Base-by-base conservation (phyloP, 1,140 invertebrate genomes). In the Magallana ariakensis region DNA sequence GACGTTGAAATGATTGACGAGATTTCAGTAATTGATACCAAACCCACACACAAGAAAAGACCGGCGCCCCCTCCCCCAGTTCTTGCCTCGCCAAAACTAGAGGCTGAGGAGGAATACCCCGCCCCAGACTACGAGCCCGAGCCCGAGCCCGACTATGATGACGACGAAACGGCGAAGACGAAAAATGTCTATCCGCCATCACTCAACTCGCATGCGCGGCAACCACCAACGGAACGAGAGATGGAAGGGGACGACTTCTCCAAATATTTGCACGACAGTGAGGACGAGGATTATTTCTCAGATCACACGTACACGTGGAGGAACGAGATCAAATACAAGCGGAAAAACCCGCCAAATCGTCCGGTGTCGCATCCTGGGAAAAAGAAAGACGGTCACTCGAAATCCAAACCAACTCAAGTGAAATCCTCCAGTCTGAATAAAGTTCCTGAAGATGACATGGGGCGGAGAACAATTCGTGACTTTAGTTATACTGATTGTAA, bases 401-500 rank as follows among this genome's bases (percentile, higher is more conserved):
- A 19, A 15, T 60, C 62, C n/a, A 80, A 62, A 1, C 56, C 53
- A 56, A 55, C 54, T 22, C 70, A 85, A 84, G 46, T 89, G 13
- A 86, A 84, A 85, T 85, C 85, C 22, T 46, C 81, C 19, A 82
- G 85, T 1, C 86, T 80, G 66, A 13, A 16, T 19, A 60, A 89
- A 55, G 84, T 46, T 10, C 55, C 60, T 6, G 55, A 84, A 10
- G 82, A 85, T n/a, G 86, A 75, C 55, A 85, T 87, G 46, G 80
- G 53, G 15, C 55, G 88, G 16, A 86, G 82, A 19, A 89, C 88
- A 13, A 84, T 89, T 22, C 33, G 88, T 33, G 83, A 85, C n/a
- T 86, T 87, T 26, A 89, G 82, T 66, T 89, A 80, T 53, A 80
- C 85, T 11, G 85, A 89, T 58, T 89, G 81, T 84, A 89, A 89